Evolutionary conservation across 2,888 invertebrate species (phyloP), one percentile per base, ranked within the genome.

Genomic region (Syrphus vitripennis): DNA sequence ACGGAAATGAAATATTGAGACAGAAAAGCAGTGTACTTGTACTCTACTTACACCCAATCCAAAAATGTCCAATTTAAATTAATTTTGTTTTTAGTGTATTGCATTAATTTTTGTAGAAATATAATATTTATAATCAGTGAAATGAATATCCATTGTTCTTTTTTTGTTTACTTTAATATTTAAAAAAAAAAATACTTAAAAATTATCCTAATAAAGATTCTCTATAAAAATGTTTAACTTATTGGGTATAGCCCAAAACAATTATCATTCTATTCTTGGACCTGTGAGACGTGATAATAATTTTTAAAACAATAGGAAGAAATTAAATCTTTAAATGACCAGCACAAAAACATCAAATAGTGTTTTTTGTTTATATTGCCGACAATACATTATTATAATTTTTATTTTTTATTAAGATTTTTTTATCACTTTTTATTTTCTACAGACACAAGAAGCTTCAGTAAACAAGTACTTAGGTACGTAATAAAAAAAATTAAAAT

Each of bases 261-360:
- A 37, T n/a, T n/a, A n/a, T n/a, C n/a, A n/a, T 75, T 75, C 65
- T 75, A 55, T 75, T 55, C 9, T 75, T 65, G 31, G 42, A 24
- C 3, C 6, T 45, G 21, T 9, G n/a, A 55, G 75, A 75, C 65
- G 75, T 75, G 63, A 63, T 53, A 34, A 2, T 75, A 10, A 63
- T 65, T 72, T 0, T 53, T 21, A 65, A 37, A 63, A 63, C 40
- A 74, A 53, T 42, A 63, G 42, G 21, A 65, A 55, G 24, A 63
- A 50, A 19, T 29, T 6, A 14, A 29, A 40, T 29, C 29, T 19
- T 16, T 29, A 75, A 55, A 50, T 53, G 16, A 16, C 24, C 10
- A 29, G n/a, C 26, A 29, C n/a, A 7, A 53, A 31, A 19, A 16
- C 10, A 31, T 55, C 29, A 14, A 16, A 16, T 0, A 55, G 16